Evolutionary conservation across 2,888 invertebrate species (phyloP).

Genomic region (Cosmia trapezina): DNA sequence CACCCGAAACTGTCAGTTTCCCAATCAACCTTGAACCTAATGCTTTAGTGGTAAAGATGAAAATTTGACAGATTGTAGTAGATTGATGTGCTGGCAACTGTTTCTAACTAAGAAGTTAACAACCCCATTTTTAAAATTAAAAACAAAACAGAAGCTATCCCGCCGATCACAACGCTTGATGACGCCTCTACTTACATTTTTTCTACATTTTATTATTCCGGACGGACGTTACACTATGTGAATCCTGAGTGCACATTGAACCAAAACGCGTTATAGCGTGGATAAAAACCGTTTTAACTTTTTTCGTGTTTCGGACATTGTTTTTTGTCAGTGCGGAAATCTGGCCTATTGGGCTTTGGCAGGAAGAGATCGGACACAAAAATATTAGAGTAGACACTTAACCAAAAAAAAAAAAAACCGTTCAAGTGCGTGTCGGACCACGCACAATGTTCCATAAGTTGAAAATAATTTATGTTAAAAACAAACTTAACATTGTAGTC

Average conservation of each 20-base stretch:
- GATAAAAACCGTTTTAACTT: conserved; percentile 56
- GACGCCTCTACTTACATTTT: conserved; percentile 51
- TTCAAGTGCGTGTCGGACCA: too few relatives aligned
- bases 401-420: too few relatives aligned
- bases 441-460: too few relatives aligned
- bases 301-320: conserved; percentile 41
- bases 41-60: too few relatives aligned
- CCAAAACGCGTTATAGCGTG: conserved; percentile 56
- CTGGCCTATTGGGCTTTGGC: conserved; percentile 17
- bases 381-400: neutral
- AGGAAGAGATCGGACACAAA: conserved; percentile 18
- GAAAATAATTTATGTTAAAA: too few relatives aligned
- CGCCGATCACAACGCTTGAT: conserved; percentile 28
- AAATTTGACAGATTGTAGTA: too few relatives aligned
- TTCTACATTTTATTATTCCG: conserved; percentile 72
- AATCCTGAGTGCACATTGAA: conserved; percentile 72
- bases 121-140: conserved; percentile 8
- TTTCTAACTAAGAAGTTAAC: too few relatives aligned
- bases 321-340: conserved; percentile 37
- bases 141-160: conserved; percentile 38
- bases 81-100: too few relatives aligned
- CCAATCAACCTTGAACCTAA: too few relatives aligned
- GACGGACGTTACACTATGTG: conserved; percentile 71
- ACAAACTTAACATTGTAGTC: too few relatives aligned
- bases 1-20: too few relatives aligned